Percentiles rank a stretch among this genome's conserved stretches.
Conservation (phyloP, 1,140 invertebrate genomes). For the Sitophilus oryzae region DNA sequence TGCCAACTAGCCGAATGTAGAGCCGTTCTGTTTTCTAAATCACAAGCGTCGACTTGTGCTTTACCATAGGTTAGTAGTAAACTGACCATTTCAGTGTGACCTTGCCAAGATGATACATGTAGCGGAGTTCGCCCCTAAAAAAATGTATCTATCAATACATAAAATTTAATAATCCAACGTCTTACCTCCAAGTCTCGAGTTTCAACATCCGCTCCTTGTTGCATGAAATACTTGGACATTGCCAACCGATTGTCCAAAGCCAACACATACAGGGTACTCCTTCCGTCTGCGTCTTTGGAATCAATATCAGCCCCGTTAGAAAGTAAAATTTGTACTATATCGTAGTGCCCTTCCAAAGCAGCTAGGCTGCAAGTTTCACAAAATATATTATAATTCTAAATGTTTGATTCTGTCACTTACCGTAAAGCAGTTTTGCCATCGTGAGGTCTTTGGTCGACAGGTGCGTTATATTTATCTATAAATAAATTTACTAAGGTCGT, state of each 20-base stretch:
- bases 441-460: constrained; percentile 83
- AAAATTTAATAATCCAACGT: not conserved
- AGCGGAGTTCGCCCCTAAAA: constrained; percentile 74
- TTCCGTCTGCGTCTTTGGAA: constrained; percentile 84
- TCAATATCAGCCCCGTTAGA: constrained; percentile 79
- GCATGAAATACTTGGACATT: constrained; percentile 77
- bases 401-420: too few species aligned
- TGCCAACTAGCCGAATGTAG: constrained; percentile 94
- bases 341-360: constrained; percentile 79
- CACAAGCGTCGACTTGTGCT: constrained; percentile 81
- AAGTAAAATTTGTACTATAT: constrained; percentile 69
- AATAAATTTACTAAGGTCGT: constrained; percentile 62
- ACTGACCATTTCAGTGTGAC: constrained; percentile 86
- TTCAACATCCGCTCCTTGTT: constrained; percentile 77
- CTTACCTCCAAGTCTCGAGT: constrained; percentile 80
- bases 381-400: too few species aligned
- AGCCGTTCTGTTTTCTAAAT: constrained; percentile 83
- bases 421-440: constrained; percentile 93
- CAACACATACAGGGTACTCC: constrained; percentile 86
- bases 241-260: constrained; percentile 84
- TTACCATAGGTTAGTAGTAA: constrained; percentile 67
- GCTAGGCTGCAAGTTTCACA: constrained; percentile 56
- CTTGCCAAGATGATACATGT: constrained; percentile 92
- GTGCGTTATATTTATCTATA: constrained; percentile 67
- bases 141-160: constrained; percentile 15